Base-by-base conservation (phyloP, 2,888 invertebrate genomes). In the Synergus japonicus region DNA sequence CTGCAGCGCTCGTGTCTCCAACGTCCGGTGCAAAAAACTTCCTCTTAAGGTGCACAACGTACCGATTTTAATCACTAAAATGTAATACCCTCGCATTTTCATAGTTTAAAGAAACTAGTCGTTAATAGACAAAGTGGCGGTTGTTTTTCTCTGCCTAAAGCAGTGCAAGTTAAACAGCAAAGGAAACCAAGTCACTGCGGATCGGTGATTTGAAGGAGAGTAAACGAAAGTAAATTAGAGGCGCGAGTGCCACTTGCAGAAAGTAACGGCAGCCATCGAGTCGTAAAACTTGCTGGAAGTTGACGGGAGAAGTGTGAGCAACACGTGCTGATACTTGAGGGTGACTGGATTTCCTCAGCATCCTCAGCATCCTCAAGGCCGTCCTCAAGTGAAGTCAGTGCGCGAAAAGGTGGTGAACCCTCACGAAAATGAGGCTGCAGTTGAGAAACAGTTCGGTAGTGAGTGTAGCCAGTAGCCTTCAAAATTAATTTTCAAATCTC, bases 221-320 rank as follows among this genome's bases (percentile, higher is more conserved):
- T 66, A 41, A 66, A 73, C 29, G 73, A 73, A 73, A 73, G 73
- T 73, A 69, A 76, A 37, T 76, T 63, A 37, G 29, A 12, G 29
- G 13, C 2, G 46, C 22, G 37, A 73, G 73, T 46, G 44, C 7
- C 29, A 73, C 73, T 73, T 73, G 73, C 46, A 44, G 49, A 44
- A 54, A 49, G 18, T 73, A 54, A 54, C 22, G n/a, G 76, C 46
- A 41, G 63, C 3, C 60, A 63, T n/a, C 64, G 9, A 8, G 15
- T 63, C 29, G 63, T 76, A 76, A 37, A 37, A 73, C 73, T 73
- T 8, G 37, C 29, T 54, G 49, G 37, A 76, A 60, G 18, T 43
- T 15, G 41, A 76, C 58, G 37, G 18, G 43, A 46, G 18, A 44
- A 76, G 60, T 76, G 76, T 13, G 12, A 29, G 41, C 29, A 76